Evolutionary conservation across 2,888 invertebrate genomes (phyloP), one percentile per base, ranked within the genome.

Genomic region (Sminthurinus aureus): DNA sequence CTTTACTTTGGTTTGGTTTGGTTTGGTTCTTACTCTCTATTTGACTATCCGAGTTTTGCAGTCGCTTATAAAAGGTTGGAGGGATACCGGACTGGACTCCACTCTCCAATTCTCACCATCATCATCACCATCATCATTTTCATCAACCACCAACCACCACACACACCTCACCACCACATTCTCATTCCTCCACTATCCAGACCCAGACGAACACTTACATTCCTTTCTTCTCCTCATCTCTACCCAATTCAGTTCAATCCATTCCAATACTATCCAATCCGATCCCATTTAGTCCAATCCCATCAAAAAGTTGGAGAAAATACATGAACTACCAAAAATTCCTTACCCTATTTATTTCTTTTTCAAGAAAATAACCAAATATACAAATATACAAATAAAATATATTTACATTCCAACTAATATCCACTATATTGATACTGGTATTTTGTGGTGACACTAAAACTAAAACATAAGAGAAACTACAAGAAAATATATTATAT

Each of bases 31-130:
- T 26, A 26, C 71, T 71, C 71, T 26, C 71, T 71, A 22, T 20
- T 69, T 24, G 11, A 58, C 76, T 76, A 51, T 52, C 58, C 52
- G 18, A 52, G 51, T 52, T 52, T 52, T 52, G 58, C 76, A 71
- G 52, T 52, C 76, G 75, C 76, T 76, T 76, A 75, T 75, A 76
- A 76, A 76, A 76, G 76, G 58, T 52, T n/a, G 75, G 52, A 75
- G 52, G 75, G 75, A 75, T 50, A 75, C 75, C 51, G 20, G 38
- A 69, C n/a, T 51, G 75, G 75, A 75, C 75, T 75, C 51, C 75
- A 75, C 75, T 75, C 75, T 75, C 75, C 51, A 52, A 75, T 51
- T 75, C 51, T 75, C 75, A 75, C 75, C 75, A 75, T 51, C 75
- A 52, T n/a, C 76, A 24, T 73, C 26, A 73, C 73, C 15, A 73